Base-by-base conservation (phyloP, 92 coral and sea anemone genomes). In the Nematostella vectensis region DNA sequence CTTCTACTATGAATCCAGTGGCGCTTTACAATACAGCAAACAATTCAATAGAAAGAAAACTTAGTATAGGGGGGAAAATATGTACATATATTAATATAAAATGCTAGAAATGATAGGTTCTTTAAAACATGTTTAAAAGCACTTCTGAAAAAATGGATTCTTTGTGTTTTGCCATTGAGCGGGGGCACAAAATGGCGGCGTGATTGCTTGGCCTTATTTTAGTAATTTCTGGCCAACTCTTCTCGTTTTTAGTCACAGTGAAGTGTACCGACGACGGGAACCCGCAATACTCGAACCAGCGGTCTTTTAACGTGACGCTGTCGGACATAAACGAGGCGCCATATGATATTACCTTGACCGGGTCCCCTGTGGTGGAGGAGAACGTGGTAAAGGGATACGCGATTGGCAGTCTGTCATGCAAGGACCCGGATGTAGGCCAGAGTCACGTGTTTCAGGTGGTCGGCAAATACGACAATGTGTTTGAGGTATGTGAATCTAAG, bases 321-420 rank as follows among this genome's bases (percentile, higher is more conserved):
- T 52, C 26, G 16, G 98, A 91, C 59, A 76, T 78, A 19, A 91
- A 91, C 25, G 98, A 91, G 50, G 73, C 72, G 2, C 98, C 98
- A 0, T 64, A 27, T 42, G 76, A 91, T 53, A 62, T 91, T 49
- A 59, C 61, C 17, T 62, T 86, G 31, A 54, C 76, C 63, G 72
- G 85, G 2, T 40, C 58, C 10, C 59, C 61, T 11, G 25, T 25
- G 12, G 62, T 91, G 24, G 25, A 57, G 55, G 98, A 91, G 60
- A 66, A 72, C 53, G 71, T 70, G 27, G 16, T 43, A 11, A 16
- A 22, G 13, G 98, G 88, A 2, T 47, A 77, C 30, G 63, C 48
- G 27, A 43, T 91, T 31, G 98, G 98, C 4, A 9, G 15, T 11
- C 72, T 91, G 23, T 59, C 77, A 9, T 85, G 91, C 50, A 47